Evolutionary conservation across 2,888 invertebrate genomes (phyloP).

Genomic region (Rhamnusium bicolor): DNA sequence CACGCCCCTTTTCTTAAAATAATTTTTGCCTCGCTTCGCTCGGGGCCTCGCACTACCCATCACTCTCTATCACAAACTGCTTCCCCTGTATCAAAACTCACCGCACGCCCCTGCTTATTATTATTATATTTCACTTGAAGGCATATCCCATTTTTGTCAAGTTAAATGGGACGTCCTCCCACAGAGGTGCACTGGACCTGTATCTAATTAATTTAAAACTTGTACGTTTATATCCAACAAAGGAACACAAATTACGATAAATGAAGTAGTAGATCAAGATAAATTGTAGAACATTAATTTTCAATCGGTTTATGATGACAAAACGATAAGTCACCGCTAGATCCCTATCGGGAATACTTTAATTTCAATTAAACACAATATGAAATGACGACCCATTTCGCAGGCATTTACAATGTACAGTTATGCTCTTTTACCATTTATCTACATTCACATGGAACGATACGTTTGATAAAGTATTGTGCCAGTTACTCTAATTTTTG

Average conservation of each 20-base stretch:
- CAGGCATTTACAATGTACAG: conserved; percentile 13
- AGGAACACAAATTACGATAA: conserved; percentile 17
- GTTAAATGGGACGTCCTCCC: background rate
- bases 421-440: no score
- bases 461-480: no score
- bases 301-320: conserved; percentile 23
- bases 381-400: conserved; percentile 22
- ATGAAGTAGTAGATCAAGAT: conserved; percentile 21
- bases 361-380: conserved; percentile 26
- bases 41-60: no score
- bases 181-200: background rate
- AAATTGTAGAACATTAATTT: conserved; percentile 22
- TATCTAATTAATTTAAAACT: background rate
- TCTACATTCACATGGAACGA: no score
- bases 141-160: background rate
- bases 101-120: no score
- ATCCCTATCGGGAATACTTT: conserved; percentile 16
- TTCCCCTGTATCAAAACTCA: no score
- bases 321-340: conserved; percentile 28
- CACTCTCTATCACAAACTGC: no score
- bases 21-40: no score
- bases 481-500: no score
- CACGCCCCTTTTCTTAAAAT: no score
- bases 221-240: background rate
- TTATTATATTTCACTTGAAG: no score